These are phyloP conservation scores for Haplochromis burtoni DNA, from an alignment of 2,113 vertebrate species.

Conservation along the genomic window DNA sequence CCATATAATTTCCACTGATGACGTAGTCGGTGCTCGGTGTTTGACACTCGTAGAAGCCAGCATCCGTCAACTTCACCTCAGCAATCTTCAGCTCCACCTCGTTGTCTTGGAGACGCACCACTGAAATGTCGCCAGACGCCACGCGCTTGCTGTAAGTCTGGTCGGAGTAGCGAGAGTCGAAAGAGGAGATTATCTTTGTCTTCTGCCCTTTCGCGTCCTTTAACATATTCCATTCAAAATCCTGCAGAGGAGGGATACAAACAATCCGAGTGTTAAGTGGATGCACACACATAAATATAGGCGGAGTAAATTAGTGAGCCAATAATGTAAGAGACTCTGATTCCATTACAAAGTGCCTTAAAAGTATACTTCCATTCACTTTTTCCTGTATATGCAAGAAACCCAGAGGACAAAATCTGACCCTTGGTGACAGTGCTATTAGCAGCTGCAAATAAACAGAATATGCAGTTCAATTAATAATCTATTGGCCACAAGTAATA, in stretches of 20 bases:
- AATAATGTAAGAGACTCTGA: not conserved
- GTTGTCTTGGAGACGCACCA: slow-evolving; percentile 73
- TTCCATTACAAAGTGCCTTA: not conserved
- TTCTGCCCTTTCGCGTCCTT: fast-evolving
- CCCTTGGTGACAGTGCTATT: not conserved
- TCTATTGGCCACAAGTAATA: not conserved
- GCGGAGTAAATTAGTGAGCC: not conserved
- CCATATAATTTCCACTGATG: slow-evolving; percentile 85
- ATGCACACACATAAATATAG: not conserved
- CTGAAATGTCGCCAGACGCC: slow-evolving; percentile 67
- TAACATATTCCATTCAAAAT: slow-evolving; percentile 85
- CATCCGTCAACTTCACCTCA: slow-evolving; percentile 55
- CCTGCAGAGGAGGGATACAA: fast-evolving
- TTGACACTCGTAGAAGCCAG: slow-evolving; percentile 80
- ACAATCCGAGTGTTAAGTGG: not conserved
- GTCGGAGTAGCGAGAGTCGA: slow-evolving; percentile 78
- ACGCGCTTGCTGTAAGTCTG: slow-evolving; percentile 71
- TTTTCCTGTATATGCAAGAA: not conserved
- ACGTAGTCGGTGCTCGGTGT: slow-evolving; percentile 90
- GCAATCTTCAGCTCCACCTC: slow-evolving; percentile 76
- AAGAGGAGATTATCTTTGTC: slow-evolving; percentile 81
- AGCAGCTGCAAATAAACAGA: not conserved
- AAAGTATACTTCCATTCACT: not conserved
- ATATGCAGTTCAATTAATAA: not conserved
- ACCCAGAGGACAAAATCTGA: fast-evolving